Evolutionary conservation across 2,888 invertebrate species (phyloP).

Genomic region (Lasioglossum morio): DNA sequence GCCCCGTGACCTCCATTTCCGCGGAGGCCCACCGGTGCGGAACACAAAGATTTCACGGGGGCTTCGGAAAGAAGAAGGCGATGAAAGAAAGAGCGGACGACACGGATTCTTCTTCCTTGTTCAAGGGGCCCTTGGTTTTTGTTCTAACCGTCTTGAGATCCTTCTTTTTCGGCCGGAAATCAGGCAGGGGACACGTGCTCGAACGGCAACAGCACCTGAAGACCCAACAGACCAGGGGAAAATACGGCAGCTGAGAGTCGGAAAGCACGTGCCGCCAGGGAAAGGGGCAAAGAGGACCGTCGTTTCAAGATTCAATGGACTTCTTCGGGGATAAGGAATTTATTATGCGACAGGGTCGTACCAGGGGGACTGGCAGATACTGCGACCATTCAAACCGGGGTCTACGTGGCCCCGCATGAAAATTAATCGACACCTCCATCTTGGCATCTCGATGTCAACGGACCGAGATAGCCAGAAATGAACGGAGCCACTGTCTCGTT

Average conservation of each 20-base stretch:
- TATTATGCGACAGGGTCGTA: conserved; percentile 71
- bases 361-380: conserved; percentile 57
- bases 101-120: conserved; percentile 29
- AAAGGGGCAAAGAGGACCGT: conserved; percentile 47
- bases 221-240: conserved; percentile 27
- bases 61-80: conserved; percentile 13
- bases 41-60: conserved; percentile 39
- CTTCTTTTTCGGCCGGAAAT: conserved; percentile 67
- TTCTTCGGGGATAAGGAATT: conserved; percentile 69
- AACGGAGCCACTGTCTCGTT: background rate
- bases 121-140: conserved; percentile 54
- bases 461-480: conserved; percentile 6
- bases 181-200: conserved; percentile 65
- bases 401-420: conserved; percentile 68
- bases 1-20: conserved; percentile 44
- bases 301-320: conserved; percentile 67
- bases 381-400: conserved; percentile 63
- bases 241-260: conserved; percentile 66
- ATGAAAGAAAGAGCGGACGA: conserved; percentile 15
- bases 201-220: conserved; percentile 67
- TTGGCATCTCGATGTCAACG: conserved; percentile 7
- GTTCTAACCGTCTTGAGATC: conserved; percentile 53
- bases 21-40: conserved; percentile 12
- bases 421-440: conserved; percentile 61
- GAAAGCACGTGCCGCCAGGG: conserved; percentile 71